Evolutionary conservation across 1,140 invertebrate species (phyloP).

Genomic region (Saccostrea cuccullata): DNA sequence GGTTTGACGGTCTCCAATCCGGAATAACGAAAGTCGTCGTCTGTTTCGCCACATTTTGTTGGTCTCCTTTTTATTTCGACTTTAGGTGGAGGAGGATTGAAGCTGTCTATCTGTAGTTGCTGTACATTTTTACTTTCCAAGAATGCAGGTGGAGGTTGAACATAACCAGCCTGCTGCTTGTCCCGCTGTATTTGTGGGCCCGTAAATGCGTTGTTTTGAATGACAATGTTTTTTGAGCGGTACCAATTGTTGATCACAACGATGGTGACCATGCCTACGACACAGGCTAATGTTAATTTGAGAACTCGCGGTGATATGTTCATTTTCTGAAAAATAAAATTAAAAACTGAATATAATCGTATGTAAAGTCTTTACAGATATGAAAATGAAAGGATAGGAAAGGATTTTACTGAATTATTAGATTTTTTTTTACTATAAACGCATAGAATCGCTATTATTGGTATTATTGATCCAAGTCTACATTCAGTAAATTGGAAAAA

Average conservation of each 20-base stretch:
- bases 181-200: neutral
- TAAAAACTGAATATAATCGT: neutral
- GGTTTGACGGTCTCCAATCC: neutral
- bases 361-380: too few relatives aligned
- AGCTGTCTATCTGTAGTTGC: neutral
- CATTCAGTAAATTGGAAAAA: too few relatives aligned
- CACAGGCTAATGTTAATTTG: neutral
- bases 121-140: neutral
- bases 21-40: neutral
- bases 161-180: neutral
- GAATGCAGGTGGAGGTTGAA: neutral
- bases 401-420: too few relatives aligned
- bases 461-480: too few relatives aligned
- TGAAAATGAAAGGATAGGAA: too few relatives aligned
- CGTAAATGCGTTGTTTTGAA: neutral
- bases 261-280: neutral
- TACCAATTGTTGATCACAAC: neutral
- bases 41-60: conserved; percentile 1
- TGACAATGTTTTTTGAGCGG: neutral
- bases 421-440: too few relatives aligned
- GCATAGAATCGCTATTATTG: too few relatives aligned
- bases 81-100: neutral
- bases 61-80: neutral
- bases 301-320: neutral
- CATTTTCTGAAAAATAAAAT: neutral